Evolutionary conservation across 2,113 vertebrate genomes (phyloP), one percentile per base, ranked within the genome.

Genomic region (Lepus americanus): DNA sequence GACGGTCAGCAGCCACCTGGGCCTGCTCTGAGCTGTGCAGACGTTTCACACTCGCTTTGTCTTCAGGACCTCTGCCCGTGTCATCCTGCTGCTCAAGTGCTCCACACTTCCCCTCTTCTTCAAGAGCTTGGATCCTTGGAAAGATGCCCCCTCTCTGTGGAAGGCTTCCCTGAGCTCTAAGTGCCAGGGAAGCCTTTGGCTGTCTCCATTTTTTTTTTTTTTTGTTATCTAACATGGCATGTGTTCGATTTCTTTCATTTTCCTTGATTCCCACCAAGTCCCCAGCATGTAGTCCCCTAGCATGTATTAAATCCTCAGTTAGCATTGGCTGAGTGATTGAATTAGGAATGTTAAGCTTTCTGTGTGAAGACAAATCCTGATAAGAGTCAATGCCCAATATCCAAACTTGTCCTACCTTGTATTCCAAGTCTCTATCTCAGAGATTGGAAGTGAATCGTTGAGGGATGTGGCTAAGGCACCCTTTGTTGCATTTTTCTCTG

Each of bases 1-100:
- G 31, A 20, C 79, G 8, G 0, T 33, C 27, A 44, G 27, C 1
- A 0, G 53, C 14, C 29, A 44, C 69, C 1, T 20, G 29, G n/a
- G 22, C 33, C 87, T 92, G 59, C 36, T 82, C 76, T 66, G 36
- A 82, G 53, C 11, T n/a, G 61, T 13, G 64, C 13, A 31, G 77
- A 49, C 16, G 10, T 8, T 13, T 13, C 8, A 3, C 0, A 0
- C 19, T 36, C 5, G 33, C 14, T 23, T 36, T 14, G 3, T 9
- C n/a, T 10, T 19, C 49, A 17, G 63, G 12, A 66, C 29, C 49
- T 91, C 88, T 87, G 59, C 51, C 17, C 19, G 8, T 1, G 33
- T 55, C 86, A 4, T 80, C 55, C 25, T 17, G 6, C 0, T 0
- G 19, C 69, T 44, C 7, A 16, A 5, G 2, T 23, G 0, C 1